Evolutionary conservation across 2,888 invertebrate species (phyloP).

Genomic region (Folsomia manolachei): DNA sequence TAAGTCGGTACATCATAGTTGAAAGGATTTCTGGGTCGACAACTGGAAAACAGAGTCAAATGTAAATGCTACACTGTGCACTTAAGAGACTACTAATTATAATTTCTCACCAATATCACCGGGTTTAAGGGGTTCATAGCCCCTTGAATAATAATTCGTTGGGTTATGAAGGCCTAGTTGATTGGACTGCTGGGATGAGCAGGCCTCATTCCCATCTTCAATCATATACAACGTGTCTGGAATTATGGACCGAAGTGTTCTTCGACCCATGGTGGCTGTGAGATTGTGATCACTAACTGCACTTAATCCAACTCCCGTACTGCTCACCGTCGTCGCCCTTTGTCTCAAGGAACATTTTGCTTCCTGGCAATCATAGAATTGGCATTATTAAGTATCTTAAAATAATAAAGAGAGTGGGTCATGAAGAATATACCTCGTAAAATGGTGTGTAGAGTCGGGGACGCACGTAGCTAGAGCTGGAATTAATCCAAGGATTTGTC

Average conservation of each 20-base stretch:
- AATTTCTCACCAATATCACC: conserved; percentile 19
- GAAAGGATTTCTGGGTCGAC: conserved; percentile 73
- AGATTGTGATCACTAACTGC: conserved; percentile 20
- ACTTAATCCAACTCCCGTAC: conserved; percentile 12
- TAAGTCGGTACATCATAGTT: conserved; percentile 79
- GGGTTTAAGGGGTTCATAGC: conserved; percentile 11
- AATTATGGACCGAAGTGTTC: conserved; percentile 35
- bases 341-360: conserved; percentile 60
- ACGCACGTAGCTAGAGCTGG: conserved; percentile 63
- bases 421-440: conserved; percentile 65
- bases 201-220: conserved; percentile 25
- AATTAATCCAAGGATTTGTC: conserved; percentile 72
- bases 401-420: background rate
- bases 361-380: too few relatives aligned
- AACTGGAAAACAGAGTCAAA: conserved; percentile 61
- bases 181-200: conserved; percentile 14
- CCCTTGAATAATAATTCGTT: conserved; percentile 9
- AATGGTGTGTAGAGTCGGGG: conserved; percentile 92
- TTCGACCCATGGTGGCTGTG: conserved; percentile 22
- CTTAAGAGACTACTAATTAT: too few relatives aligned
- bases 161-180: conserved; percentile 13
- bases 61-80: too few relatives aligned
- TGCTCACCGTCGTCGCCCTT: conserved; percentile 23
- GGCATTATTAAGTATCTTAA: background rate
- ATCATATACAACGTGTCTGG: conserved; percentile 44